Conservation (phyloP, 2,888 invertebrate genomes). For the Malachius bipustulatus region DNA sequence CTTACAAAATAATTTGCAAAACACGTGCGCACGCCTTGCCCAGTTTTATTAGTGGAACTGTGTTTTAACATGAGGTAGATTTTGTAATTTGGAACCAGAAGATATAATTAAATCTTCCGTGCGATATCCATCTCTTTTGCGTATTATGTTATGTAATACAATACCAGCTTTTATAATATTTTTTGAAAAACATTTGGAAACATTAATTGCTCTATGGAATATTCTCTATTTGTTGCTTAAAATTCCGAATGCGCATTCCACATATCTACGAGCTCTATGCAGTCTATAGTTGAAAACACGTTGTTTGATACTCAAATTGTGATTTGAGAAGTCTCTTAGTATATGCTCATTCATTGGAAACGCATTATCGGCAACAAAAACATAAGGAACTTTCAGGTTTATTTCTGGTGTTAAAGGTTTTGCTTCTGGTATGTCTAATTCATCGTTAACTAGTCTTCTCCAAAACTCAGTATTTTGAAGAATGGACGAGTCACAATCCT, state of each 20-base stretch:
- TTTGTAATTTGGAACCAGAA: no score
- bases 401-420: slow-evolving; percentile 12
- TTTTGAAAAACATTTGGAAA: slow-evolving; percentile 16
- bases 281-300: slow-evolving; percentile 16
- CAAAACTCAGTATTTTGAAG: slow-evolving; percentile 17
- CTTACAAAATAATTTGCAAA: no score
- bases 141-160: slow-evolving; percentile 16
- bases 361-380: slow-evolving; percentile 15
- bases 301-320: slow-evolving; percentile 15
- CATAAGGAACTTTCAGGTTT: slow-evolving; percentile 13
- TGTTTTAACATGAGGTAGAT: no score
- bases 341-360: slow-evolving; percentile 15
- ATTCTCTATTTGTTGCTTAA: slow-evolving; percentile 19
- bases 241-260: slow-evolving; percentile 18
- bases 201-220: slow-evolving; percentile 18
- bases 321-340: slow-evolving; percentile 11
- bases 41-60: no score
- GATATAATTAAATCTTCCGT: no score
- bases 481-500: slow-evolving; percentile 19
- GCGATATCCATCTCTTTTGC: slow-evolving; percentile 15
- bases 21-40: no score
- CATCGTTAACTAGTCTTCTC: slow-evolving; percentile 12
- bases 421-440: slow-evolving; percentile 15
- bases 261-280: slow-evolving; percentile 15
- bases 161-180: slow-evolving; percentile 18